Conservation (phyloP, 1,140 invertebrate species). For the Ceratina calcarata region DNA sequence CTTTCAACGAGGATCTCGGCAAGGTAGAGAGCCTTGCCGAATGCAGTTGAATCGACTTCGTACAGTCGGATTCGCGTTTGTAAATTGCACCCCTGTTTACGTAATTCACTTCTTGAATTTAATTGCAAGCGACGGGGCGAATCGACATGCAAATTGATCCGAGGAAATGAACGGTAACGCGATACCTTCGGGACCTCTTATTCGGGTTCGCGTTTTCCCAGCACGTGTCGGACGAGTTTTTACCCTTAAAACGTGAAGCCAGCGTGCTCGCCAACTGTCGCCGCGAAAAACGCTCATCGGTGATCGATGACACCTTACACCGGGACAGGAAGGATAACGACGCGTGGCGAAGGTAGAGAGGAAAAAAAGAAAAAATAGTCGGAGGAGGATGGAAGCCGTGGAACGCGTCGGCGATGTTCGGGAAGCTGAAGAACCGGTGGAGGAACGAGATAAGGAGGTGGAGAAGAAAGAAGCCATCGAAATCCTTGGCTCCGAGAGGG, state of each 20-base stretch:
- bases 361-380: background rate
- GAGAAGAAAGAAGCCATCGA: slow-evolving; percentile 45
- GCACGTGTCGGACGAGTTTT: slow-evolving; percentile 17
- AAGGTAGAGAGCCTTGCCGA: slow-evolving; percentile 5
- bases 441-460: slow-evolving; percentile 7
- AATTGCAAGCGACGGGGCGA: no score
- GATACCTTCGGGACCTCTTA: background rate
- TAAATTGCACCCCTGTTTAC: no score
- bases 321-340: slow-evolving; percentile 44
- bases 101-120: no score
- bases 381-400: background rate
- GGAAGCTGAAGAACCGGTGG: no score
- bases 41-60: background rate
- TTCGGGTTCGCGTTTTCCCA: slow-evolving; percentile 31
- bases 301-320: slow-evolving; percentile 31
- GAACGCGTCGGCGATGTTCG: no score
- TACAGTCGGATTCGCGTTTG: no score
- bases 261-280: slow-evolving; percentile 63
- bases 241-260: slow-evolving; percentile 28
- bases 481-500: slow-evolving; percentile 55
- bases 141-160: no score
- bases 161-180: background rate
- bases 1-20: background rate
- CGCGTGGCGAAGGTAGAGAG: slow-evolving; percentile 8
- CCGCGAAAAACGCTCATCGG: slow-evolving; percentile 50